Conservation (phyloP, 92 coral and sea anemone species). For the Metridium senile region DNA sequence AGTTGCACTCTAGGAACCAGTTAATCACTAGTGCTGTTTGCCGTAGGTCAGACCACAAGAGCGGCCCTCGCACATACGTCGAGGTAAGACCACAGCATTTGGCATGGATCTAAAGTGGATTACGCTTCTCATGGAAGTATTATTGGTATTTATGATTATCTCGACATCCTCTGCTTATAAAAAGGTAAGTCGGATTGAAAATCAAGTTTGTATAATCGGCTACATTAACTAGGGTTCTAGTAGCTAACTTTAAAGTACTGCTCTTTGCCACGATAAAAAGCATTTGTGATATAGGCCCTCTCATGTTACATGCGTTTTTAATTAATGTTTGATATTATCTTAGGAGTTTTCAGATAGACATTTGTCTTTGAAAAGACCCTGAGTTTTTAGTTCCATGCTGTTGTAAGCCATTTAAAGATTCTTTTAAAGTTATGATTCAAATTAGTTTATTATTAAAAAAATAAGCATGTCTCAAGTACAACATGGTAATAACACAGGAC, state of each 20-base stretch:
- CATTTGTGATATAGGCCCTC: neutral
- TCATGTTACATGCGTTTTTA: neutral
- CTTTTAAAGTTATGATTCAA: too few relatives aligned
- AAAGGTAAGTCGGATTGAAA: slow-evolving; percentile 1
- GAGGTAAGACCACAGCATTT: neutral
- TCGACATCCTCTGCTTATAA: neutral
- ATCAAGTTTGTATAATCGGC: neutral
- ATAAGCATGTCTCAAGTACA: slow-evolving; percentile 25
- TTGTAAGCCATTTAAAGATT: too few relatives aligned
- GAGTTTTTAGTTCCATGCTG: too few relatives aligned
- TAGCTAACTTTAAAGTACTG: neutral
- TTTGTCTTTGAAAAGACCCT: too few relatives aligned
- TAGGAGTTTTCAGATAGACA: neutral
- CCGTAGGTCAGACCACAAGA: slow-evolving; percentile 13
- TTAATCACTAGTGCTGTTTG: slow-evolving; percentile 9
- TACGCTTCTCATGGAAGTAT: neutral
- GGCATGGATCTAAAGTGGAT: slow-evolving; percentile 1
- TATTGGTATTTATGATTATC: neutral
- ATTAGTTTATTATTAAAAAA: too few relatives aligned
- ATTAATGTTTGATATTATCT: neutral
- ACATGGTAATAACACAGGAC: neutral
- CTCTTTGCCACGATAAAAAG: neutral
- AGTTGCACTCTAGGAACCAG: slow-evolving; percentile 17
- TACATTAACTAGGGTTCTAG: neutral
- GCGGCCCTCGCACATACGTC: neutral